These are phyloP conservation scores for Halcyon badia DNA, from an alignment of 2,797 vertebrate genomes.

Conservation along the genomic window DNA sequence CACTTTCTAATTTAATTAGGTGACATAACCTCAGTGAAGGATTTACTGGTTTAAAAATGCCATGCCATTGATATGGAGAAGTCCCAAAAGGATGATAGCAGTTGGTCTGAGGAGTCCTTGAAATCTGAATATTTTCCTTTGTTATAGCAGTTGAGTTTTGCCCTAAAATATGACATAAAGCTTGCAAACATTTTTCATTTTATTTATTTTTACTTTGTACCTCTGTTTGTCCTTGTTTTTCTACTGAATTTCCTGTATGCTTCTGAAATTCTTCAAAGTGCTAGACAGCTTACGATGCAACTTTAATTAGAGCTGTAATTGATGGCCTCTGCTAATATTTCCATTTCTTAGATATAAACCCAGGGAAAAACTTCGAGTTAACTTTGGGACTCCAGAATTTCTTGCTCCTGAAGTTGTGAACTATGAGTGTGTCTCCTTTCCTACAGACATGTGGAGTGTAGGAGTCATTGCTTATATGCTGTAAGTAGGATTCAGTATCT, in stretches of 20 bases:
- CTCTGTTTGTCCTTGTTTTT: background rate
- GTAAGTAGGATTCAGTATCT: constrained; percentile 81
- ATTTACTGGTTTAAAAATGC: constrained; percentile 31
- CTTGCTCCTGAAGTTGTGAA: constrained; percentile 97
- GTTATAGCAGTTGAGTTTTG: background rate
- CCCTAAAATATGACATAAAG: background rate
- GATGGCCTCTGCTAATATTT: constrained; percentile 26
- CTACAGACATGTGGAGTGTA: constrained; percentile 98
- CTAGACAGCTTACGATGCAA: background rate
- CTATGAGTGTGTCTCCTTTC: constrained; percentile 98
- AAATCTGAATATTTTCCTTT: constrained; percentile 18
- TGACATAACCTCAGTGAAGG: background rate
- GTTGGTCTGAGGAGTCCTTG: background rate
- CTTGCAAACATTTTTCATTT: background rate
- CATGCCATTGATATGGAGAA: background rate
- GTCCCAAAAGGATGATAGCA: background rate
- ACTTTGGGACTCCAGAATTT: constrained; percentile 98
- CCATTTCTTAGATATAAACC: constrained; percentile 90
- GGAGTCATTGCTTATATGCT: constrained; percentile 98
- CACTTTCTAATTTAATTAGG: constrained; percentile 6
- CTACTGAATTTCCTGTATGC: background rate
- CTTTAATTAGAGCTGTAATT: background rate
- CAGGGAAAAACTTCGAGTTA: constrained; percentile 94
- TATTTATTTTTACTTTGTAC: background rate
- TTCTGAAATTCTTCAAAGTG: background rate